phyloP scores from a whole-genome alignment of 2,888 invertebrate genomes.

The Meiosimyza decipiens region DNA sequence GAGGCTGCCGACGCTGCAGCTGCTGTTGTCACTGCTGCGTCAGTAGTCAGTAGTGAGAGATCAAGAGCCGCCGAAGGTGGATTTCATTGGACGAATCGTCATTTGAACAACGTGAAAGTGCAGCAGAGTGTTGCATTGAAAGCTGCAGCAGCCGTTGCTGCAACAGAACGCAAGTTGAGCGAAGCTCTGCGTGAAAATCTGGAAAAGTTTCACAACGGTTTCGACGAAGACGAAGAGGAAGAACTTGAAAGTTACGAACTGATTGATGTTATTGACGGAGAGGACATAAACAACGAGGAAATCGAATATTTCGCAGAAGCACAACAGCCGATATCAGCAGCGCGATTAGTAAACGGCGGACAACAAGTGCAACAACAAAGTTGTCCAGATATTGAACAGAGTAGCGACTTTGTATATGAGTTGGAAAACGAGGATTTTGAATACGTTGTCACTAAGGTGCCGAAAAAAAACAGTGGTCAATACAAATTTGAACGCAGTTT shows the following conservation, averaged over 20 bases:
- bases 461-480: slow-evolving; percentile 22
- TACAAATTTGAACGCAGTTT: too few species aligned
- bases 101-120: too few species aligned
- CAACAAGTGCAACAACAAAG: not conserved
- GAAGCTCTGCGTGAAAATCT: slow-evolving; percentile 5
- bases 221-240: slow-evolving; percentile 30
- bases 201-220: slow-evolving; percentile 3
- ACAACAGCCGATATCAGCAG: not conserved
- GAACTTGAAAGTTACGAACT: slow-evolving; percentile 45
- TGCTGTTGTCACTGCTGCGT: slow-evolving; percentile 7
- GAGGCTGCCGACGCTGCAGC: slow-evolving; percentile 24
- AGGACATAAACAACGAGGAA: slow-evolving; percentile 18
- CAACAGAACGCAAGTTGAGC: slow-evolving; percentile 1
- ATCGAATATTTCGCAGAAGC: not conserved
- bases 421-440: slow-evolving; percentile 43
- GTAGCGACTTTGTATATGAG: slow-evolving; percentile 9
- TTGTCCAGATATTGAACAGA: not conserved
- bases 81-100: not conserved
- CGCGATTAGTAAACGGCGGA: not conserved
- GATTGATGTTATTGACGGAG: slow-evolving; percentile 42
- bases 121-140: too few species aligned
- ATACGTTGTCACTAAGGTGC: slow-evolving; percentile 44
- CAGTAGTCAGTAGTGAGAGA: slow-evolving; percentile 32
- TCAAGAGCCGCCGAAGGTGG: slow-evolving; percentile 33
- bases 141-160: not conserved